Base-by-base conservation (phyloP, 2,888 invertebrate genomes). In the Physocephala rufipes region DNA sequence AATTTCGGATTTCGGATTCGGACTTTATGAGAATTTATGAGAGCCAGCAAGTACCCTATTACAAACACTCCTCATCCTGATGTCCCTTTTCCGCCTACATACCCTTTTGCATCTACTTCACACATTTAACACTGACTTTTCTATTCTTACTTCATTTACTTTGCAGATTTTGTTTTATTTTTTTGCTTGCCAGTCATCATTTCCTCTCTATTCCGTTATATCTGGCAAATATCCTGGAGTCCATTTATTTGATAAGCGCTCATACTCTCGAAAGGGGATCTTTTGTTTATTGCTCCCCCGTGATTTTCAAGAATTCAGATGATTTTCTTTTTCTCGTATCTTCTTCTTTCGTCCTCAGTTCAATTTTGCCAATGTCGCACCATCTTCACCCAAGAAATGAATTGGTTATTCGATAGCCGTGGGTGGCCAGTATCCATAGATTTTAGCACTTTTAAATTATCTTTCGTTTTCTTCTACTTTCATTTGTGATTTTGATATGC, bases 91-190 rank as follows among this genome's bases (percentile, higher is more conserved):
- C n/a, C n/a, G n/a, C n/a, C n/a, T n/a, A n/a, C n/a, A n/a, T n/a
- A 51, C 15, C 45, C 45, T 45, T 9, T 45, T 12, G 15, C 45
- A 15, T 45, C 45, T 9, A 45, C 45, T 45, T 15, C 15, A 12
- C 15, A 55, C 21, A 1, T 15, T 15, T 28, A 28, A 15, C 26
- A 7, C 36, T 7, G 9, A 36, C 36, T 4, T 28, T 58, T 58
- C 21, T 53, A 21, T 53, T 12, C 24, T 53, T 21, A 53, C n/a
- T 53, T 58, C 58, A 58, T 24, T 16, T 24, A 24, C 58, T 58
- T 28, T 2, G 28, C 58, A 58, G 58, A 28, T 36, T 36, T 36
- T 36, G 5, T 4, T 36, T 36, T 36, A 36, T 36, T 36, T 36
- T 36, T 7, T 36, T 4, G 4, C 9, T 36, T 9, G 36, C 49